Evolutionary conservation across 2,797 vertebrate genomes (phyloP).

Genomic region (Lepilemur septentrionalis): DNA sequence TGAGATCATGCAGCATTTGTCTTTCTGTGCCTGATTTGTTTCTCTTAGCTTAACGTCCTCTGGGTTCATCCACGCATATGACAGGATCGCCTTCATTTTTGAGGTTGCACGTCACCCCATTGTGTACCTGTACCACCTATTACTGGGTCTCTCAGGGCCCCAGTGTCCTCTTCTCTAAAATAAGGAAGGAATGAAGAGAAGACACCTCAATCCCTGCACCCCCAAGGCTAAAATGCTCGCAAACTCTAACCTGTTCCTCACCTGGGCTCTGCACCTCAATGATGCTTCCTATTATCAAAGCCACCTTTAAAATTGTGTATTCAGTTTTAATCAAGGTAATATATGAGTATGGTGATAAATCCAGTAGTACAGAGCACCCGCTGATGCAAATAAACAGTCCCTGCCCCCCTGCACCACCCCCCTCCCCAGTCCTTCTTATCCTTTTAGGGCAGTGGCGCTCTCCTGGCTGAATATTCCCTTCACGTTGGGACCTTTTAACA

Average conservation of each 20-base stretch:
- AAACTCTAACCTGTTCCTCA: not conserved
- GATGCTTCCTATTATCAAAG: not conserved
- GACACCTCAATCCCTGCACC: rapidly evolving
- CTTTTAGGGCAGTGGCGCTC: not conserved
- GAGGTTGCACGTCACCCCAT: not conserved
- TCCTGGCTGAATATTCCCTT: not conserved
- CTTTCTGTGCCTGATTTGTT: not conserved
- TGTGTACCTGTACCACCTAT: not conserved
- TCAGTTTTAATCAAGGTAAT: not conserved
- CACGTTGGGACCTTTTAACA: not conserved
- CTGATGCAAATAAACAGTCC: not conserved
- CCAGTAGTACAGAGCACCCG: not conserved
- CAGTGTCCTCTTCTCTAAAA: not conserved
- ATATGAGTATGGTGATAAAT: not conserved
- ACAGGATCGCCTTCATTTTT: not conserved
- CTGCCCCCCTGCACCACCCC: rapidly evolving
- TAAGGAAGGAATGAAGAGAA: not conserved
- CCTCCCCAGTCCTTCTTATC: rapidly evolving
- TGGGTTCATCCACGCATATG: not conserved
- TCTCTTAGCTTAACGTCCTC: not conserved
- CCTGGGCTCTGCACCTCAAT: not conserved
- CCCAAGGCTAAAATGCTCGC: not conserved
- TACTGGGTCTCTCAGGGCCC: not conserved
- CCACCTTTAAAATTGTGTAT: not conserved
- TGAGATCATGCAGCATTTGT: not conserved